A percentile compares a stretch with the other conserved stretches of the same genome.
These are phyloP conservation scores for Hermetia illucens DNA, from an alignment of 1,140 invertebrate genomes.

Conservation along the genomic window DNA sequence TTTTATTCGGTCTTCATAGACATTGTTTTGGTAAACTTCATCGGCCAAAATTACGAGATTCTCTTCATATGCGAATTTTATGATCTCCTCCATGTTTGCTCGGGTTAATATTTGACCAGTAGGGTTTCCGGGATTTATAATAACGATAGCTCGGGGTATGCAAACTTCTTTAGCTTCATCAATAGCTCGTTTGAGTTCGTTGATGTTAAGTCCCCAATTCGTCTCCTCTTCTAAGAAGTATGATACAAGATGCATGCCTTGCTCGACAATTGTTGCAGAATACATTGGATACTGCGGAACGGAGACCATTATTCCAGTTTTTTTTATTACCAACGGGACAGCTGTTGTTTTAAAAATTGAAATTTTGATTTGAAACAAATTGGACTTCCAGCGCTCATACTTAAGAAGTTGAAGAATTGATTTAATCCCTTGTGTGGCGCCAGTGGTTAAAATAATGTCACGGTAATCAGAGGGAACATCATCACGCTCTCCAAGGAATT, in stretches of 20 bases:
- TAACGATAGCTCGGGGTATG: constrained; percentile 69
- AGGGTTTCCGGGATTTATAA: constrained; percentile 96
- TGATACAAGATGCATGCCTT: constrained; percentile 62
- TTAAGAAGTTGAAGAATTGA: constrained; percentile 50
- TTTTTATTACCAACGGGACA: constrained; percentile 39
- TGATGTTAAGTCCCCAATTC: constrained; percentile 66
- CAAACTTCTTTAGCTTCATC: constrained; percentile 46
- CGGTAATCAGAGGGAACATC: constrained; percentile 54
- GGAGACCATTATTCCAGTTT: constrained; percentile 72
- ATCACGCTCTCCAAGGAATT: constrained; percentile 73
- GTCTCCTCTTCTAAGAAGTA: constrained; percentile 84
- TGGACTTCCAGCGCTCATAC: neutral
- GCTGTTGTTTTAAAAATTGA: constrained; percentile 13
- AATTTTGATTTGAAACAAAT: neutral
- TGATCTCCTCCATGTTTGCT: constrained; percentile 77
- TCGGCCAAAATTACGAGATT: constrained; percentile 81
- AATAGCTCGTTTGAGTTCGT: constrained; percentile 64
- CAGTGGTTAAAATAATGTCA: constrained; percentile 71
- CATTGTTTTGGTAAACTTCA: constrained; percentile 89
- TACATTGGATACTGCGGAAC: constrained; percentile 96
- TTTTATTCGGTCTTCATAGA: constrained; percentile 68
- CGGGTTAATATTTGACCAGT: constrained; percentile 75
- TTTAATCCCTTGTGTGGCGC: constrained; percentile 81
- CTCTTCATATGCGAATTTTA: constrained; percentile 78
- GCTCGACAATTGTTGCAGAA: constrained; percentile 83